phyloP scores from a whole-genome alignment of 2,113 vertebrate genomes.

The Anoplopoma fimbria region DNA sequence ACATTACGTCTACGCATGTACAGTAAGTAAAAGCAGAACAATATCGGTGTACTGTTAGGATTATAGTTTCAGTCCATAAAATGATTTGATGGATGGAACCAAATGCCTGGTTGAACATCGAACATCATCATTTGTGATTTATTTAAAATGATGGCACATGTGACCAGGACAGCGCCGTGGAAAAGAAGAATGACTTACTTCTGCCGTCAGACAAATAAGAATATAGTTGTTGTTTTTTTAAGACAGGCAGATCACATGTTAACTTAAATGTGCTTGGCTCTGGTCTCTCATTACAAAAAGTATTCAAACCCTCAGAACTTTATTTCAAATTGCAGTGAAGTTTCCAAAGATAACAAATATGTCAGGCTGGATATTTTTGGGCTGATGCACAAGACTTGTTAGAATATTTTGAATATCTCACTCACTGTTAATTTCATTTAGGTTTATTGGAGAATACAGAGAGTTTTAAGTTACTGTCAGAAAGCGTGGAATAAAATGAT shows the following conservation, averaged over 20 bases:
- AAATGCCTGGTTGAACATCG: background rate
- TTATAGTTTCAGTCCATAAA: background rate
- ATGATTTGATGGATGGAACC: slow-evolving; percentile 5
- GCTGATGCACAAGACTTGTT: background rate
- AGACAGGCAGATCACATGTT: background rate
- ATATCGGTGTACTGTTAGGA: background rate
- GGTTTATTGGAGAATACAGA: background rate
- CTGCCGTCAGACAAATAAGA: background rate
- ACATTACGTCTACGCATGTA: background rate
- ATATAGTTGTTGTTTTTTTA: background rate
- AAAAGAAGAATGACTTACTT: background rate
- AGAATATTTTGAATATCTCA: background rate
- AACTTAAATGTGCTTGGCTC: background rate
- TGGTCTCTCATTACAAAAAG: background rate
- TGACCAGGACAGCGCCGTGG: too few relatives aligned
- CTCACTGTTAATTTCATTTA: background rate
- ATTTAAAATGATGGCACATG: too few relatives aligned
- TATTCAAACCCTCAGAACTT: background rate
- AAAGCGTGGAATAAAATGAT: background rate
- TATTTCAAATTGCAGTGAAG: background rate
- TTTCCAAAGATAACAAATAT: background rate
- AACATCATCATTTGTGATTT: too few relatives aligned
- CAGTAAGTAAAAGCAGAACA: background rate
- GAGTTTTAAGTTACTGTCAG: background rate
- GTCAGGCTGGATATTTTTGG: background rate